A percentile compares a stretch with the other conserved stretches of the same genome.
Evolutionary conservation across 2,113 vertebrate genomes (phyloP).

Genomic region (Axis porcinus): DNA sequence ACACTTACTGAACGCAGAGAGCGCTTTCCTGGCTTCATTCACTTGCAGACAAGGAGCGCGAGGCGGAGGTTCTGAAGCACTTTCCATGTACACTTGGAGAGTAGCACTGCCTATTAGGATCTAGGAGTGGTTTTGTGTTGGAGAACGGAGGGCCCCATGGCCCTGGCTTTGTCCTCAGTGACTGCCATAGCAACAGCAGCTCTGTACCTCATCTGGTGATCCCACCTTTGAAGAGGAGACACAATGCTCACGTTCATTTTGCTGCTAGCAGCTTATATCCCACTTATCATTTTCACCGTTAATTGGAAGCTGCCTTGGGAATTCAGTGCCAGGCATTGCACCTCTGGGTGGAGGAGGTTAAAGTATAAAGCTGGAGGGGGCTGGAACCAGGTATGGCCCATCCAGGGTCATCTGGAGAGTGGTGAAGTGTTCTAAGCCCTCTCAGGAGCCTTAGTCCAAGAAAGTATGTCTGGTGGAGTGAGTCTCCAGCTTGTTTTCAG

Average conservation of each 20-base stretch:
- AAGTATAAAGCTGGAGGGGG: conserved; percentile 18
- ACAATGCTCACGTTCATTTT: conserved; percentile 54
- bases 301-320: conserved; percentile 74
- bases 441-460: conserved; percentile 27
- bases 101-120: conserved; percentile 72
- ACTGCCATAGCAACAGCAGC: conserved; percentile 75
- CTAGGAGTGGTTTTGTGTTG: conserved; percentile 77
- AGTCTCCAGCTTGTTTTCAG: conserved; percentile 19
- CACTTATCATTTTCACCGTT: conserved; percentile 75
- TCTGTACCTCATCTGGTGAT: conserved; percentile 70
- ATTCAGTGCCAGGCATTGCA: conserved; percentile 70
- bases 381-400: conserved; percentile 53
- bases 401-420: conserved; percentile 45
- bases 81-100: conserved; percentile 74
- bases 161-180: conserved; percentile 75
- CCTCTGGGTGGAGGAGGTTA: conserved; percentile 68
- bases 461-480: conserved; percentile 21
- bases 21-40: conserved; percentile 84
- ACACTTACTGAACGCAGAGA: conserved; percentile 82
- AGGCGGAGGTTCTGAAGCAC: conserved; percentile 76
- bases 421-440: conserved; percentile 48
- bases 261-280: conserved; percentile 73
- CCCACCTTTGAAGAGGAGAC: conserved; percentile 75
- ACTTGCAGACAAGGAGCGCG: conserved; percentile 78
- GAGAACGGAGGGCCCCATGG: conserved; percentile 65